Conservation (phyloP, 2,888 invertebrate species). For the Antheraea yamamai region DNA sequence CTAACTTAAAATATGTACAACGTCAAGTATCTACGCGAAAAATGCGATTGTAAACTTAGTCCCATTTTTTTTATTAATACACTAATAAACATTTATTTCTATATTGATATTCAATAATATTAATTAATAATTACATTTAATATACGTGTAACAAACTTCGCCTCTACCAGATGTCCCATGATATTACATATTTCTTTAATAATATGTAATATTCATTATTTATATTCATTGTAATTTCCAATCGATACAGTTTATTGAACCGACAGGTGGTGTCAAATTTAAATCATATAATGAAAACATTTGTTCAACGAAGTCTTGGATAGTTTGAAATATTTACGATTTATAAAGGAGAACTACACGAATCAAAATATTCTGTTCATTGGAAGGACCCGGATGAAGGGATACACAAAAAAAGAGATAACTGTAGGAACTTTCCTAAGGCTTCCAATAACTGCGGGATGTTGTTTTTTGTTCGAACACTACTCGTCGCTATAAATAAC, state of each 20-base stretch:
- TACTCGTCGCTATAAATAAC: slow-evolving; percentile 67
- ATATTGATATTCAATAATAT: neutral
- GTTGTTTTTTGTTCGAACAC: slow-evolving; percentile 64
- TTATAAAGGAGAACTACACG: slow-evolving; percentile 61
- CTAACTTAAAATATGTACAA: too few relatives aligned
- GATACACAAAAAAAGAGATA: slow-evolving; percentile 52
- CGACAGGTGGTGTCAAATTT: neutral
- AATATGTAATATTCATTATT: neutral
- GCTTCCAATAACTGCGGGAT: slow-evolving; percentile 65
- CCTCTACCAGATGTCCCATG: neutral
- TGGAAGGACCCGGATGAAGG: slow-evolving; percentile 42
- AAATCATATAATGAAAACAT: neutral
- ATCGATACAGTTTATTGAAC: neutral
- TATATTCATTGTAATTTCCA: neutral
- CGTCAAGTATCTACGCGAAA: too few relatives aligned
- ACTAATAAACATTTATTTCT: neutral
- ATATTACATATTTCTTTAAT: neutral
- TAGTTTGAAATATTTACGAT: neutral
- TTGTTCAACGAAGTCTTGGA: neutral
- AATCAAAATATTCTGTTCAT: slow-evolving; percentile 53
- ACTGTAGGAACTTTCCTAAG: slow-evolving; percentile 58
- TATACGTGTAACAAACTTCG: neutral
- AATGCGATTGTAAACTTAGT: too few relatives aligned
- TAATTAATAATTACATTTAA: neutral
- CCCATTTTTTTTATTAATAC: neutral